phyloP scores from a whole-genome alignment of 2,797 vertebrate genomes.

The Gymnothorax javanicus region DNA sequence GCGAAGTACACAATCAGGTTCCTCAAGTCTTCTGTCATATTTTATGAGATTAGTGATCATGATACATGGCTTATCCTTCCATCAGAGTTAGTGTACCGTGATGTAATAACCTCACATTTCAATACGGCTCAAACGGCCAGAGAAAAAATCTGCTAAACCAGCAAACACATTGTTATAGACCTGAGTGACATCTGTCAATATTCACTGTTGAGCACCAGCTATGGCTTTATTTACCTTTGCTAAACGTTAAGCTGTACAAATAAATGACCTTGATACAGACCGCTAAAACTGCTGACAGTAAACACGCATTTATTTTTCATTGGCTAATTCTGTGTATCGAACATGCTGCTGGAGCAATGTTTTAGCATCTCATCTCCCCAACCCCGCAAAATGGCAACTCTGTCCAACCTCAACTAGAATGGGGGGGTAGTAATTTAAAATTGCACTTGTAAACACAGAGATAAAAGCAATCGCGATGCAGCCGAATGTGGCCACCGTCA shows the following conservation, averaged over 20 bases:
- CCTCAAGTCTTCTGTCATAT: no score
- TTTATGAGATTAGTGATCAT: no score
- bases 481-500: slow-evolving; percentile 38
- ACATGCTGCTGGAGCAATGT: background rate
- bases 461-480: slow-evolving; percentile 34
- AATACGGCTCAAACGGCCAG: no score
- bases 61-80: no score
- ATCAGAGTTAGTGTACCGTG: no score
- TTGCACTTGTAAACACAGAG: background rate
- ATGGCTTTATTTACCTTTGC: background rate
- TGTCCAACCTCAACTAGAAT: background rate
- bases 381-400: background rate
- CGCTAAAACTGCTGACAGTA: background rate
- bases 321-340: background rate
- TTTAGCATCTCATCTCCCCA: background rate
- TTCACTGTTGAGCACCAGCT: background rate
- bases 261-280: background rate
- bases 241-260: background rate
- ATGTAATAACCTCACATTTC: no score
- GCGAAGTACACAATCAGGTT: no score
- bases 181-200: no score
- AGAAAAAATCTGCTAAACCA: no score
- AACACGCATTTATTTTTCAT: background rate
- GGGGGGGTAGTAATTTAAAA: background rate
- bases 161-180: no score